Base-by-base conservation (phyloP, 2,113 vertebrate species). In the Tor tambroides region DNA sequence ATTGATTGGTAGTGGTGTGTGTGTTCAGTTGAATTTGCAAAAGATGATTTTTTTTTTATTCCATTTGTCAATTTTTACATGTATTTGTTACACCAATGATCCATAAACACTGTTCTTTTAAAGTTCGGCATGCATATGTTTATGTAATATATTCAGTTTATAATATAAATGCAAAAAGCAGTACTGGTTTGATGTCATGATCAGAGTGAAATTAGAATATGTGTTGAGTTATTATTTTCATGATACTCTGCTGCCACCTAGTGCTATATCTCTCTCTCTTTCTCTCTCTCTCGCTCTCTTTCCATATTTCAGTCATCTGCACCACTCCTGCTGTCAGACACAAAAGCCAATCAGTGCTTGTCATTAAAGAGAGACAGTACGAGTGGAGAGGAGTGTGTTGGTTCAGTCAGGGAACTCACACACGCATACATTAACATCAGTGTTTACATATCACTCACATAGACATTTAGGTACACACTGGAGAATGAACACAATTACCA, bases 171-270 rank as follows among this genome's bases (percentile, higher is more conserved):
- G 38, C 38, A 38, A 76, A 14, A 41, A 43, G 38, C 23, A 26
- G 9, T 23, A 10, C 32, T 38, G 69, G 19, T 72, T 72, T 41
- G 69, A 41, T 41, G 21, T 72, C 35, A 72, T 72, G 69, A 41
- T 72, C 35, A 72, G 2, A 72, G 2, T 14, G 10, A 76, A 4
- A n/a, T 26, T 46, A 15, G 23, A 14, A 17, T 83, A 32, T 59
- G 38, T 80, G 67, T 74, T 80, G 23, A 88, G 71, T 77, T 54
- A 82, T 54, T 9, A 38, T 28, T 82, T 77, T 88, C 35, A 77
- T 51, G 69, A 72, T 56, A 35, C 74, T 76, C 72, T 83, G 76
- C 87, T 93, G 91, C 89, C 83, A 92, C 94, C 92, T 26, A 87
- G 90, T 95, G 94, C 84, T 91, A 54, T 17, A 28, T 54, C 2